These are phyloP conservation scores for Oncorhynchus nerka DNA, from an alignment of 2,113 vertebrate species.

Conservation along the genomic window DNA sequence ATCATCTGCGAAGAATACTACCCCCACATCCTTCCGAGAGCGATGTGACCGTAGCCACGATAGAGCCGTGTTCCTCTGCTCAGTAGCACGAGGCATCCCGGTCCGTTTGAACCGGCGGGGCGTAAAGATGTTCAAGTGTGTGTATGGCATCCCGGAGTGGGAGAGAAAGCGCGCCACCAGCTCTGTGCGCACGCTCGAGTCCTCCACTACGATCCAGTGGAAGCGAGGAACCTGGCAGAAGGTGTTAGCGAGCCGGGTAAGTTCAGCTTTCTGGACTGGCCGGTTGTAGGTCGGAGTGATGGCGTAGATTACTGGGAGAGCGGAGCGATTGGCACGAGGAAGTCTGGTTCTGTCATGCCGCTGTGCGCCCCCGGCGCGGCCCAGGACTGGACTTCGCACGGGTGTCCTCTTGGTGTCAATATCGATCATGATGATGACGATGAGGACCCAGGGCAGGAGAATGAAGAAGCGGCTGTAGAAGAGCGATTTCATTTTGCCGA, in stretches of 20 bases:
- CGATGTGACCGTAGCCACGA: slow-evolving; percentile 87
- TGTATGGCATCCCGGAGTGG: slow-evolving; percentile 81
- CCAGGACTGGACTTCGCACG: slow-evolving; percentile 65
- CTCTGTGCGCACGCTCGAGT: slow-evolving; percentile 83
- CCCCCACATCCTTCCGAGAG: slow-evolving; percentile 76
- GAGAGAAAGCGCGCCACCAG: slow-evolving; percentile 88
- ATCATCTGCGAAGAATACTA: slow-evolving; percentile 97
- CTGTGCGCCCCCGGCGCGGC: slow-evolving; percentile 52
- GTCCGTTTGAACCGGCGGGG: slow-evolving; percentile 91
- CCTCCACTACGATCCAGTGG: slow-evolving; percentile 96
- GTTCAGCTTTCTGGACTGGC: slow-evolving; percentile 94
- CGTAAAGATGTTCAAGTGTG: slow-evolving; percentile 90
- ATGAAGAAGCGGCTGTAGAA: slow-evolving; percentile 88
- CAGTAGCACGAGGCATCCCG: slow-evolving; percentile 91
- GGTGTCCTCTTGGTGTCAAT: slow-evolving; percentile 74
- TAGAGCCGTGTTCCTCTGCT: slow-evolving; percentile 92
- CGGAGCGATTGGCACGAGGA: slow-evolving; percentile 39
- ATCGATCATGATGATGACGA: slow-evolving; percentile 92
- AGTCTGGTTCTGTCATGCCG: slow-evolving; percentile 38
- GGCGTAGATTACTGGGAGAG: slow-evolving; percentile 86
- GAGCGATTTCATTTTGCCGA: slow-evolving; percentile 82
- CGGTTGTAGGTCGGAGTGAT: slow-evolving; percentile 95
- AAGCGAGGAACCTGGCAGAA: slow-evolving; percentile 92
- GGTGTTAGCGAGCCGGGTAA: slow-evolving; percentile 90
- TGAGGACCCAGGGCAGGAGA: slow-evolving; percentile 89